These are phyloP conservation scores for Ennomos fuscantarius DNA, from an alignment of 2,888 invertebrate genomes.

Conservation along the genomic window DNA sequence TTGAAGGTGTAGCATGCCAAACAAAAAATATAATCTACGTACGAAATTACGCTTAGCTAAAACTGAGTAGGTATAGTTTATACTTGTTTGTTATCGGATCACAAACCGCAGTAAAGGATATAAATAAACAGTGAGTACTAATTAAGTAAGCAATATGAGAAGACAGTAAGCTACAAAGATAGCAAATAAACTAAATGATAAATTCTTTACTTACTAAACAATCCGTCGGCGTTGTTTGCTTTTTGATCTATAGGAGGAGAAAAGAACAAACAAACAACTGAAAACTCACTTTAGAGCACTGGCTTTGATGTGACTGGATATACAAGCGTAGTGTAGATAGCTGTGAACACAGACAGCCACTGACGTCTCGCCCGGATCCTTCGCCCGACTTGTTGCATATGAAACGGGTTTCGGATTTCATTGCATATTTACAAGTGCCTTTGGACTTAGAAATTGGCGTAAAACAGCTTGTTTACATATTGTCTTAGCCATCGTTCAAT, in stretches of 20 bases:
- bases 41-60: too few species aligned
- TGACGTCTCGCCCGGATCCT: constrained; percentile 52
- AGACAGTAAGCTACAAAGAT: too few species aligned
- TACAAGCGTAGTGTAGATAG: constrained; percentile 26
- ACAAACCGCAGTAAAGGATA: too few species aligned
- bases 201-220: too few species aligned
- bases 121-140: too few species aligned
- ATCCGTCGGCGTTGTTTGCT: too few species aligned
- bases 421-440: constrained; percentile 71
- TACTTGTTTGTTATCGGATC: too few species aligned
- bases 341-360: constrained; percentile 49
- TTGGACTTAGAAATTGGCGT: neutral
- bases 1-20: too few species aligned
- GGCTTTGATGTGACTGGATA: neutral
- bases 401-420: constrained; percentile 75
- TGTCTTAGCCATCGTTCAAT: too few species aligned
- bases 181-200: too few species aligned
- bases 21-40: neutral
- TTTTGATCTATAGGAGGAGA: neutral
- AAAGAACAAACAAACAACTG: constrained; percentile 4
- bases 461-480: neutral
- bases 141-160: too few species aligned
- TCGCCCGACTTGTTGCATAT: constrained; percentile 63
- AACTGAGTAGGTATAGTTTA: too few species aligned
- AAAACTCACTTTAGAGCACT: constrained; percentile 9